Conservation (phyloP, 1,140 invertebrate genomes). For the Periplaneta americana region DNA sequence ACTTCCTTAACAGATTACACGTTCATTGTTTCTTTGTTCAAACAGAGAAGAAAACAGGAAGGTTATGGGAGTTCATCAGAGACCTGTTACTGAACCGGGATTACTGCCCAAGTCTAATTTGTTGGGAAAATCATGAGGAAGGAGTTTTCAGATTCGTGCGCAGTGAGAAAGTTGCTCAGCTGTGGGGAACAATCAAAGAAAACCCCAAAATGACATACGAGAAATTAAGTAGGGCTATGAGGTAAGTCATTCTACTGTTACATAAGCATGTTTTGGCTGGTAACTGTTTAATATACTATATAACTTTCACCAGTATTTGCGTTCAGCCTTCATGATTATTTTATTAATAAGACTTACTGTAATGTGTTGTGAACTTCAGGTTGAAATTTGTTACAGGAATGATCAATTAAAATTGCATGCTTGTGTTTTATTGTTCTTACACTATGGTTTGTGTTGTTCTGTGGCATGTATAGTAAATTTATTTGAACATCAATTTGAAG, state of each 20-base stretch:
- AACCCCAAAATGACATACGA: constrained; percentile 92
- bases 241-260: constrained; percentile 44
- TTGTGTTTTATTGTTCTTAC: no score
- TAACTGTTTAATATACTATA: no score
- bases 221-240: constrained; percentile 89
- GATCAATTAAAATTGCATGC: no score
- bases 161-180: constrained; percentile 81
- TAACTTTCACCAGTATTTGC: no score
- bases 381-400: no score
- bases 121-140: constrained; percentile 81
- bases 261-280: background rate
- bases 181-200: constrained; percentile 83
- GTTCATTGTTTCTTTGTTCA: background rate
- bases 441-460: no score
- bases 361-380: no score
- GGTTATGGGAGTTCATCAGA: constrained; percentile 73
- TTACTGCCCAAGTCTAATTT: constrained; percentile 74
- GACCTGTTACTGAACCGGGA: constrained; percentile 68
- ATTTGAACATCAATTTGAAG: no score
- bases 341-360: no score
- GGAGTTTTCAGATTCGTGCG: constrained; percentile 87
- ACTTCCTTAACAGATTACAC: no score
- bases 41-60: constrained; percentile 14
- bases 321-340: no score
- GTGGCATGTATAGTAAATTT: no score